phyloP scores from a whole-genome alignment of 2,797 vertebrate genomes.

The Zonotrichia albicollis region DNA sequence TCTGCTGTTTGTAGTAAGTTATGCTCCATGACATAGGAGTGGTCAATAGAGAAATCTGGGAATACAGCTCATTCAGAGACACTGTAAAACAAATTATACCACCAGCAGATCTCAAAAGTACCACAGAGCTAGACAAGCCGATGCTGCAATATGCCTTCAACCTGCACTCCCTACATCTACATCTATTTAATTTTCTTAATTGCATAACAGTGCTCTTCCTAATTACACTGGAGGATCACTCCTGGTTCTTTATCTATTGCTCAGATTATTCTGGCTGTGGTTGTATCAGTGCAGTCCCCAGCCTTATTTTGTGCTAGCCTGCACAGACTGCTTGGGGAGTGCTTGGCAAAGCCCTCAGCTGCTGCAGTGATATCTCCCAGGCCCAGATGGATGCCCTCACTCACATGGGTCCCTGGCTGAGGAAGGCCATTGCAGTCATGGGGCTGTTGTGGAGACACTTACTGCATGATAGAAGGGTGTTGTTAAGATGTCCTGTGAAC shows the following conservation, averaged over 20 bases:
- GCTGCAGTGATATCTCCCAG: background rate
- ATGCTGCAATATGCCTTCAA: background rate
- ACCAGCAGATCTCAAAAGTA: background rate
- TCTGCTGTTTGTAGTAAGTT: background rate
- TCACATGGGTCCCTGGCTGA: background rate
- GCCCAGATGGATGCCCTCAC: background rate
- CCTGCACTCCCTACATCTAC: background rate
- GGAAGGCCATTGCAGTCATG: background rate
- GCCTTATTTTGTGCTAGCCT: background rate
- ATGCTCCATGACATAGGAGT: background rate
- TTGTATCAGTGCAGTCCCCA: background rate
- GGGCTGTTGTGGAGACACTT: background rate
- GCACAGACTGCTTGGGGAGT: background rate
- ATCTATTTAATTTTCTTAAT: slow-evolving; percentile 71
- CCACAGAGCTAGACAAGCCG: background rate
- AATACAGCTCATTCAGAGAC: background rate
- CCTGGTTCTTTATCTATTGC: slow-evolving; percentile 37
- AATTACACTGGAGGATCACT: slow-evolving; percentile 51
- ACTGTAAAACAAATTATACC: background rate
- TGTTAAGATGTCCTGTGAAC: background rate
- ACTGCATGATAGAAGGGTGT: background rate
- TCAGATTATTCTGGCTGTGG: background rate
- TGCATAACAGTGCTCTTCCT: slow-evolving; percentile 51
- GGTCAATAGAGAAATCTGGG: background rate
- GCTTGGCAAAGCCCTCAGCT: slow-evolving; percentile 6